phyloP scores from a whole-genome alignment of 1,140 invertebrate genomes.

The Bombus polaris region DNA sequence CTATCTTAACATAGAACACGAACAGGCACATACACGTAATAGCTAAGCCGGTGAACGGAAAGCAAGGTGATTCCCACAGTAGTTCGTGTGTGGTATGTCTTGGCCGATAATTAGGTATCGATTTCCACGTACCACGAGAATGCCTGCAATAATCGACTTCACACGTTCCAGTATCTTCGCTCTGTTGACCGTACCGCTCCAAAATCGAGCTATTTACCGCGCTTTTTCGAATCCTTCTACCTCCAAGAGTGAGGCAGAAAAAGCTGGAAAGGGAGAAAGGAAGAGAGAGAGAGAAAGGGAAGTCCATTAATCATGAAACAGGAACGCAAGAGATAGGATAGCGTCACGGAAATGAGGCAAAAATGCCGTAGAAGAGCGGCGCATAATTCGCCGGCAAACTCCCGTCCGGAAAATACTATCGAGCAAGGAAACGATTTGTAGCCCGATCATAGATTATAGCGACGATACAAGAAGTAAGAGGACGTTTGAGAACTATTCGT shows the following conservation, averaged over 20 bases:
- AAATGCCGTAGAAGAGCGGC: conserved; percentile 32
- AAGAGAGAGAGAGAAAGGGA: too few relatives aligned
- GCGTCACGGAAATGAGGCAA: conserved; percentile 48
- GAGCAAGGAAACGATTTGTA: conserved; percentile 15
- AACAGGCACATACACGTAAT: conserved; percentile 28
- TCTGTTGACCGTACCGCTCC: conserved; percentile 19
- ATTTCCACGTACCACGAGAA: conserved; percentile 47
- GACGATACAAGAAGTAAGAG: background rate
- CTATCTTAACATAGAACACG: conserved; percentile 9
- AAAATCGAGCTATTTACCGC: conserved; percentile 30
- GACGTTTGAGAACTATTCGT: background rate
- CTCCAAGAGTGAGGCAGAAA: too few relatives aligned
- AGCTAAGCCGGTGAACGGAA: conserved; percentile 3
- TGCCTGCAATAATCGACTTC: conserved; percentile 52
- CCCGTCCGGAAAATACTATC: conserved; percentile 11
- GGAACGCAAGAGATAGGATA: background rate
- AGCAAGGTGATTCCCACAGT: conserved; percentile 26
- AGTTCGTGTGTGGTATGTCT: conserved; percentile 27
- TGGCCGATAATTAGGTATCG: conserved; percentile 53
- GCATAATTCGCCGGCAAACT: conserved; percentile 31
- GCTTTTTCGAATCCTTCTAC: conserved; percentile 18
- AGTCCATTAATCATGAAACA: conserved; percentile 47
- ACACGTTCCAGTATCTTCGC: conserved; percentile 33
- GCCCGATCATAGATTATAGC: conserved; percentile 6
- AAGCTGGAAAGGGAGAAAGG: background rate